Conservation (phyloP, 2,113 vertebrate genomes). For the Sciurus niger region DNA sequence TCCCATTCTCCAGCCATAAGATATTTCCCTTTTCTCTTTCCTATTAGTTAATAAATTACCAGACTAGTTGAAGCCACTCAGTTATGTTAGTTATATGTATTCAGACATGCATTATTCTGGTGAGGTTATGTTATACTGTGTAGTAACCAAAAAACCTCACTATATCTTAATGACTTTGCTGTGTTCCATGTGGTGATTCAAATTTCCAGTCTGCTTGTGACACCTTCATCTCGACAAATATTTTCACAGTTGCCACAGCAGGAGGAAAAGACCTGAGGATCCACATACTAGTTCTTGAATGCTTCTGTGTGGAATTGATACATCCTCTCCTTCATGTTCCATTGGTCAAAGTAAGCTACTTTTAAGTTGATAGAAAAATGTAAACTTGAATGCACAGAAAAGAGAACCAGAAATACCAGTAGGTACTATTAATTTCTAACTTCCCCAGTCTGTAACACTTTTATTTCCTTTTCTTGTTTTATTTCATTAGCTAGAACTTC, state of each 20-base stretch:
- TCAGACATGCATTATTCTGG: neutral
- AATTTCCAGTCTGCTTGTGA: neutral
- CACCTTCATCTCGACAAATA: neutral
- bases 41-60: neutral
- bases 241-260: conserved; percentile 5
- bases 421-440: neutral
- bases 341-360: neutral
- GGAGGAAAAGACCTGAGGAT: neutral
- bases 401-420: neutral
- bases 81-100: neutral
- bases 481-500: neutral
- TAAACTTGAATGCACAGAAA: neutral
- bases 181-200: neutral
- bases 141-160: neutral
- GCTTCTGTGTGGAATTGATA: neutral
- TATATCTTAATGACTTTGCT: neutral
- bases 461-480: neutral
- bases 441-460: neutral
- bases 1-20: neutral
- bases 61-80: neutral
- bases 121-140: neutral
- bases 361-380: neutral
- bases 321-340: neutral
- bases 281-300: neutral
- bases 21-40: neutral